Conservation (phyloP, 1,140 invertebrate species). For the Philotrypesis tridentata region DNA sequence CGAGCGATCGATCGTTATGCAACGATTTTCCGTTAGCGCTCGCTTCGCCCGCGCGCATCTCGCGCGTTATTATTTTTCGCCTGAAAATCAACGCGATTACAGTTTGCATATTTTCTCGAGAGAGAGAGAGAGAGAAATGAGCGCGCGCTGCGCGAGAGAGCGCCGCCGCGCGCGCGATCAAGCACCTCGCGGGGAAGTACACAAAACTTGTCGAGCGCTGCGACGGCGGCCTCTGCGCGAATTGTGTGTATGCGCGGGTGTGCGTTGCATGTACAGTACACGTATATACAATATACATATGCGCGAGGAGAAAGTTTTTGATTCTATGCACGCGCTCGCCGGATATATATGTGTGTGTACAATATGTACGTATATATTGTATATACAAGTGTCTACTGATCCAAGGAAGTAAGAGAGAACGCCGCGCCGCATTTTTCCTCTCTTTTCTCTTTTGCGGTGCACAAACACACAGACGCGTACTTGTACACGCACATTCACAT, state of each 20-base stretch:
- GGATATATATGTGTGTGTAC: not conserved
- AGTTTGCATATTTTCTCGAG: no score
- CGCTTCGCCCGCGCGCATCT: no score
- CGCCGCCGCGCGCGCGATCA: no score
- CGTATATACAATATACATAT: no score
- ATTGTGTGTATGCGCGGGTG: not conserved
- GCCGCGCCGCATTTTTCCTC: not conserved
- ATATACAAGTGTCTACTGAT: constrained; percentile 1
- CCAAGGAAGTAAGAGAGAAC: not conserved
- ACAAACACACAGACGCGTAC: not conserved
- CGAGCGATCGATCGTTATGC: not conserved
- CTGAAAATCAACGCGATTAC: not conserved
- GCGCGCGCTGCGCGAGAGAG: no score
- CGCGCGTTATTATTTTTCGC: not conserved
- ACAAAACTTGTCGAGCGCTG: not conserved
- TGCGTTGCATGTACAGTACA: no score
- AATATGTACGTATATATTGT: no score
- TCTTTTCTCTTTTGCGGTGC: not conserved
- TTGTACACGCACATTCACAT: not conserved
- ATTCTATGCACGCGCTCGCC: constrained; percentile 15
- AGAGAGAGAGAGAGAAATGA: not conserved
- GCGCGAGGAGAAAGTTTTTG: constrained; percentile 28
- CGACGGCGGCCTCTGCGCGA: no score
- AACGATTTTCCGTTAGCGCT: not conserved
- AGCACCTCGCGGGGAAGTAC: not conserved